phyloP scores from a whole-genome alignment of 2,888 invertebrate genomes.

The Chrysolina oricalcia region DNA sequence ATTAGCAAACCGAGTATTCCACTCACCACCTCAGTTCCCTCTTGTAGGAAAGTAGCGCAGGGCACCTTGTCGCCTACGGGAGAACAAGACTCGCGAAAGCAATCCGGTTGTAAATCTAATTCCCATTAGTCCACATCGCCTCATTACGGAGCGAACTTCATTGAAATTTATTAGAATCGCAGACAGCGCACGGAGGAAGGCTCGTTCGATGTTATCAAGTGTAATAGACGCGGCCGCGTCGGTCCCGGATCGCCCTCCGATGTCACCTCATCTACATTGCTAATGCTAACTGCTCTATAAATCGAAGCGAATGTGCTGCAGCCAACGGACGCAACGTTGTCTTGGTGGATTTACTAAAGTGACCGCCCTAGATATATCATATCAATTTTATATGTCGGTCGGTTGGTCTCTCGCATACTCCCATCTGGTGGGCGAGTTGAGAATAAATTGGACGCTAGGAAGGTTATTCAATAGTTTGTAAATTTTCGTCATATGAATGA shows the following conservation, averaged over 20 bases:
- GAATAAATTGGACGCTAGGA: neutral
- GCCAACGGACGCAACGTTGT: conserved; percentile 59
- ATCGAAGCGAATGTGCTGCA: conserved; percentile 60
- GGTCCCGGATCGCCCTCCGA: conserved; percentile 47
- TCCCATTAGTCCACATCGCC: neutral
- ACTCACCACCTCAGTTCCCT: too few relatives aligned
- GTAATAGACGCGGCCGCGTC: conserved; percentile 21
- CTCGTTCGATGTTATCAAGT: conserved; percentile 34
- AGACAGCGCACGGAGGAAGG: conserved; percentile 28
- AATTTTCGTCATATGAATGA: too few relatives aligned
- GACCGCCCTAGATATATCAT: conserved; percentile 57
- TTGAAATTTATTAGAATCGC: conserved; percentile 47
- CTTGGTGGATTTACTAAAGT: conserved; percentile 56
- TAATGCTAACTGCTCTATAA: conserved; percentile 66
- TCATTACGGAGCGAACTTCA: conserved; percentile 36
- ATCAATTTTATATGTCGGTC: conserved; percentile 48
- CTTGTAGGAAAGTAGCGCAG: too few relatives aligned
- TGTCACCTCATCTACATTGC: conserved; percentile 66
- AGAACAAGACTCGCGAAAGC: too few relatives aligned
- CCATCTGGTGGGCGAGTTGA: conserved; percentile 29
- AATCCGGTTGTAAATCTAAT: neutral
- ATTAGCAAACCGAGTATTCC: too few relatives aligned
- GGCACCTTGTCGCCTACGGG: too few relatives aligned
- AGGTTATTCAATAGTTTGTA: neutral
- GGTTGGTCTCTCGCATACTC: conserved; percentile 36